Conservation (phyloP, 2,888 invertebrate species). For the Aphelenchoides bicaudatus region DNA sequence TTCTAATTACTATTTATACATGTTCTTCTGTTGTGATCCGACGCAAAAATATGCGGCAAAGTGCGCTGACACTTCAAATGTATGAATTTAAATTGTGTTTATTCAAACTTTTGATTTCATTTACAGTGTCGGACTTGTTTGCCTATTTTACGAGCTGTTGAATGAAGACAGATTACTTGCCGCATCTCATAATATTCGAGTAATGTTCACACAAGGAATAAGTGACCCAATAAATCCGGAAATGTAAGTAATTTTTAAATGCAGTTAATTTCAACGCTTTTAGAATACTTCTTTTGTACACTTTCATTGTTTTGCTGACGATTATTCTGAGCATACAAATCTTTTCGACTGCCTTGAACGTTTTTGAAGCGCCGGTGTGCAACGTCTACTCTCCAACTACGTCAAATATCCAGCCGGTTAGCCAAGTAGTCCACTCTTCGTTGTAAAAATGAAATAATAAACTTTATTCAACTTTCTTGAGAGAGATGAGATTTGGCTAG, state of each 20-base stretch:
- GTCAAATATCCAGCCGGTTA: too few relatives aligned
- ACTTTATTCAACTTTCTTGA: too few relatives aligned
- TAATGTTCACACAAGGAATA: constrained; percentile 22
- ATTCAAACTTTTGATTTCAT: constrained; percentile 18
- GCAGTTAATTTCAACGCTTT: too few relatives aligned
- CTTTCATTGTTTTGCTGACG: constrained; percentile 27
- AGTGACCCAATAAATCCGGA: constrained; percentile 22
- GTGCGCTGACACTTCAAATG: constrained; percentile 27
- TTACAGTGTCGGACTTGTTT: constrained; percentile 18
- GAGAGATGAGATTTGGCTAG: too few relatives aligned
- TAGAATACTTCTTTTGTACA: constrained; percentile 29
- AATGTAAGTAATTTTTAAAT: constrained; percentile 21
- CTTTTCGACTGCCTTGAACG: constrained; percentile 22
- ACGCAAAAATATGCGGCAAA: constrained; percentile 24
- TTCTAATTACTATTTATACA: constrained; percentile 20
- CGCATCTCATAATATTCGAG: constrained; percentile 29
- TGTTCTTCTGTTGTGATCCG: constrained; percentile 16
- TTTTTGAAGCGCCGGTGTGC: constrained; percentile 20
- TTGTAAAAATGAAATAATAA: too few relatives aligned
- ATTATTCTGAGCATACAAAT: constrained; percentile 28
- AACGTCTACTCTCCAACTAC: too few relatives aligned
- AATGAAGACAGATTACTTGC: constrained; percentile 31
- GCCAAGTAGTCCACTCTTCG: too few relatives aligned
- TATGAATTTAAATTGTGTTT: constrained; percentile 13
- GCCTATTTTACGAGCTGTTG: constrained; percentile 26